These are phyloP conservation scores for Caenorhabditis latens DNA, from an alignment of 1,140 invertebrate genomes.

Conservation along the genomic window DNA sequence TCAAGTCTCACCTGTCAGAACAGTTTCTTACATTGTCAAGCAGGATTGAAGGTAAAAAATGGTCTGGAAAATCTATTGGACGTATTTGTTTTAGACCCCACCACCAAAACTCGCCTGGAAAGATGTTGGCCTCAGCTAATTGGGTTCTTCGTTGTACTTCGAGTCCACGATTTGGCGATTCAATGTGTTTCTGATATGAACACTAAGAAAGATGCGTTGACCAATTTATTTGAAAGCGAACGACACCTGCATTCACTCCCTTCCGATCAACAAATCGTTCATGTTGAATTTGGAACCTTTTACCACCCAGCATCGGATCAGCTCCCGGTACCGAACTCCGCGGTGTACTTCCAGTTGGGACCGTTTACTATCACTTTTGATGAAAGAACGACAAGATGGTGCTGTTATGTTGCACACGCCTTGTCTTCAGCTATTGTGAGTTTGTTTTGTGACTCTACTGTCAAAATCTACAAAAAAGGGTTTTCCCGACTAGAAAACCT, in stretches of 20 bases:
- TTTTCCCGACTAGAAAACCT: no score
- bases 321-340: constrained; percentile 82
- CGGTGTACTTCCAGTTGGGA: constrained; percentile 70
- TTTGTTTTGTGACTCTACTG: background rate
- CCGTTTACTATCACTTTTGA: constrained; percentile 73
- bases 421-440: constrained; percentile 65
- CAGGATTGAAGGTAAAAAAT: constrained; percentile 71
- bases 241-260: constrained; percentile 82
- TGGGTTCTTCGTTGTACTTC: constrained; percentile 89
- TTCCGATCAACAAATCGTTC: constrained; percentile 88
- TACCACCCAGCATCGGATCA: constrained; percentile 93
- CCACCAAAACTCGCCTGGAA: constrained; percentile 68
- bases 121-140: constrained; percentile 82
- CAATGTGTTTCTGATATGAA: constrained; percentile 85
- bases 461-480: no score
- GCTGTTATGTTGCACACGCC: constrained; percentile 71
- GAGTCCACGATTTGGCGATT: constrained; percentile 85
- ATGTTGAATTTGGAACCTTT: constrained; percentile 95
- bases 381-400: constrained; percentile 73
- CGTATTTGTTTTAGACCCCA: constrained; percentile 64
- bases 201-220: constrained; percentile 67
- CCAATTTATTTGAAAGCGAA: constrained; percentile 65
- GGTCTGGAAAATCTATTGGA: no score
- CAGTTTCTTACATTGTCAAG: constrained; percentile 81
- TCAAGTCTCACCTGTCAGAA: constrained; percentile 85